phyloP scores from a whole-genome alignment of 1,140 invertebrate species.

The Chionoecetes opilio region DNA sequence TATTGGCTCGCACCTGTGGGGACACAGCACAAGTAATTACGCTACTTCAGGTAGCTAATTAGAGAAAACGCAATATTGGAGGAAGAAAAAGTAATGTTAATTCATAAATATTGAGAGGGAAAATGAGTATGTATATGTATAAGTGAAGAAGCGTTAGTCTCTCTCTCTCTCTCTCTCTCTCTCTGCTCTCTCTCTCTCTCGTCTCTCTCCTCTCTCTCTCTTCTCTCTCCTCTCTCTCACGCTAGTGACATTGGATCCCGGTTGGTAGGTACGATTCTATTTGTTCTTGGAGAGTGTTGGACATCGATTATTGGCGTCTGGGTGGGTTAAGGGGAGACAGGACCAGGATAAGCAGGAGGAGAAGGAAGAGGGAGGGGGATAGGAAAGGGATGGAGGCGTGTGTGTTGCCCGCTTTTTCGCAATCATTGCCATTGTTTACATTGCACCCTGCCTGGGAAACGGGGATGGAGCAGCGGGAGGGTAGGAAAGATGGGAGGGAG shows the following conservation, averaged over 20 bases:
- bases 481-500: background rate
- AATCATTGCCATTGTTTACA: background rate
- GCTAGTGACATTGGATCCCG: background rate
- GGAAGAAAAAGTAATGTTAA: too few species aligned
- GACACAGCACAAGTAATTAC: background rate
- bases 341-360: background rate
- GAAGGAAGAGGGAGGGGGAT: background rate
- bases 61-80: background rate
- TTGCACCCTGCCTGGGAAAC: background rate
- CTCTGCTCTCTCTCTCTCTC: background rate
- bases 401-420: slow-evolving; percentile 11
- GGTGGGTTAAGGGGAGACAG: background rate
- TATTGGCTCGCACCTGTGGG: background rate
- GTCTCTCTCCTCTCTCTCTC: background rate
- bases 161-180: background rate
- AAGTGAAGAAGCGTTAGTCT: background rate
- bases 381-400: too few species aligned
- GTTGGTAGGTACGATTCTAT: background rate
- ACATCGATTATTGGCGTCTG: background rate
- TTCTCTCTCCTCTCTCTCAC: background rate
- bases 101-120: too few species aligned
- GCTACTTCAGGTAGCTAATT: background rate
- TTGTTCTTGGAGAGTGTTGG: slow-evolving; percentile 27
- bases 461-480: background rate
- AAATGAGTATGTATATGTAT: too few species aligned